A percentile compares a stretch with the other conserved stretches of the same genome.
Evolutionary conservation across 2,888 invertebrate genomes (phyloP).

Genomic region (Leucophora obtusa): DNA sequence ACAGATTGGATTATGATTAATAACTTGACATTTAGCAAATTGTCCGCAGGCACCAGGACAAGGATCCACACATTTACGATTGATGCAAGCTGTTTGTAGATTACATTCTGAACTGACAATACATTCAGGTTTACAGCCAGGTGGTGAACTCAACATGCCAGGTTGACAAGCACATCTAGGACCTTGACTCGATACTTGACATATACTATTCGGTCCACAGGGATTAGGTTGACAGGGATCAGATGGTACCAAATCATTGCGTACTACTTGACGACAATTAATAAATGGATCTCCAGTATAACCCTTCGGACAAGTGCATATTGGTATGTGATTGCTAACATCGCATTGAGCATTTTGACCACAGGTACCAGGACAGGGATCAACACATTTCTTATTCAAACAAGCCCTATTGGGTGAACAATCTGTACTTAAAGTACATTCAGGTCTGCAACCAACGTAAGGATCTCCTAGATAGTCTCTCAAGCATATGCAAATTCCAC

Average conservation of each 20-base stretch:
- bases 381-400: conserved; percentile 85
- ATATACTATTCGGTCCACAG: conserved; percentile 87
- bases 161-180: conserved; percentile 85
- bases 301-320: conserved; percentile 84
- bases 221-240: conserved; percentile 86
- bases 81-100: conserved; percentile 85
- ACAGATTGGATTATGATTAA: conserved; percentile 90
- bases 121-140: conserved; percentile 87
- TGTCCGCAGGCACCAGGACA: conserved; percentile 88
- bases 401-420: conserved; percentile 85
- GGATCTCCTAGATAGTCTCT: conserved; percentile 84
- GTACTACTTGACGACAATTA: conserved; percentile 79
- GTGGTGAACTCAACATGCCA: conserved; percentile 87
- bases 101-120: conserved; percentile 89
- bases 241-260: conserved; percentile 67
- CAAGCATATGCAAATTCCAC: conserved; percentile 82
- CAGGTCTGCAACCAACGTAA: conserved; percentile 83
- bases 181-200: conserved; percentile 83
- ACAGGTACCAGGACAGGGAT: conserved; percentile 87
- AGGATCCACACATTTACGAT: conserved; percentile 87
- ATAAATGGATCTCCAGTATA: conserved; percentile 86
- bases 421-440: conserved; percentile 86
- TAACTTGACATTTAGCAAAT: conserved; percentile 88
- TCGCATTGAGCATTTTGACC: conserved; percentile 85
- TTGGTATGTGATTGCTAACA: conserved; percentile 86